phyloP scores from a whole-genome alignment of 2,888 invertebrate genomes.

The Macrosoma leucophasiata region DNA sequence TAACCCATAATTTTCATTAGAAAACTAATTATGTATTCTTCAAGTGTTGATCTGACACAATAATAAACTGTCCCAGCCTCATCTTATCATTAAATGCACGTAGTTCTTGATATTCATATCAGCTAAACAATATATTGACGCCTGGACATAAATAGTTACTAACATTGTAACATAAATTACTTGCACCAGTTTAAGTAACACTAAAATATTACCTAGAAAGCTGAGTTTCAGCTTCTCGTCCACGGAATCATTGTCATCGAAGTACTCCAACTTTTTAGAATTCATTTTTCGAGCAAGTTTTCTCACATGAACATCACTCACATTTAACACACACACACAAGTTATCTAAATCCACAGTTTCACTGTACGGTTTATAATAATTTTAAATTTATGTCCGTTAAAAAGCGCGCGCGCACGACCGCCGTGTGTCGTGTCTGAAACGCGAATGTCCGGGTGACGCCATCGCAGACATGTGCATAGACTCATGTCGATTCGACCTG shows the following conservation, averaged over 20 bases:
- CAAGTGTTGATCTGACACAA: too few species aligned
- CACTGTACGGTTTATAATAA: constrained; percentile 34
- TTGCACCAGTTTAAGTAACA: constrained; percentile 2
- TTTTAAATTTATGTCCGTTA: constrained; percentile 52
- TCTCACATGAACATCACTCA: constrained; percentile 61
- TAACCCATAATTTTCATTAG: constrained; percentile 17
- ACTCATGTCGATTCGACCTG: constrained; percentile 52
- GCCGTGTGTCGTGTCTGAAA: constrained; percentile 43
- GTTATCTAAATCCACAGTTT: constrained; percentile 23
- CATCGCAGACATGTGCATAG: constrained; percentile 38
- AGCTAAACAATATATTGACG: constrained; percentile 11
- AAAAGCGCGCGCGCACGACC: constrained; percentile 46
- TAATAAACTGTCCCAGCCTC: too few species aligned
- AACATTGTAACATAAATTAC: constrained; percentile 5
- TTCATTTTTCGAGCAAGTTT: constrained; percentile 57
- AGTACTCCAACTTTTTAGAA: constrained; percentile 71
- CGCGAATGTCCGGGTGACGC: constrained; percentile 49
- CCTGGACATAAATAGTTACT: too few species aligned
- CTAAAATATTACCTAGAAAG: constrained; percentile 58
- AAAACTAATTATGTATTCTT: too few species aligned
- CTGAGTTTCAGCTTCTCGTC: constrained; percentile 68
- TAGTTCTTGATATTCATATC: constrained; percentile 29
- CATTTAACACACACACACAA: constrained; percentile 26
- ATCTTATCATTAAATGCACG: constrained; percentile 23
- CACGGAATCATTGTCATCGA: constrained; percentile 61